These are phyloP conservation scores for Synanthedon myopaeformis DNA, from an alignment of 2,888 invertebrate species.

Conservation along the genomic window DNA sequence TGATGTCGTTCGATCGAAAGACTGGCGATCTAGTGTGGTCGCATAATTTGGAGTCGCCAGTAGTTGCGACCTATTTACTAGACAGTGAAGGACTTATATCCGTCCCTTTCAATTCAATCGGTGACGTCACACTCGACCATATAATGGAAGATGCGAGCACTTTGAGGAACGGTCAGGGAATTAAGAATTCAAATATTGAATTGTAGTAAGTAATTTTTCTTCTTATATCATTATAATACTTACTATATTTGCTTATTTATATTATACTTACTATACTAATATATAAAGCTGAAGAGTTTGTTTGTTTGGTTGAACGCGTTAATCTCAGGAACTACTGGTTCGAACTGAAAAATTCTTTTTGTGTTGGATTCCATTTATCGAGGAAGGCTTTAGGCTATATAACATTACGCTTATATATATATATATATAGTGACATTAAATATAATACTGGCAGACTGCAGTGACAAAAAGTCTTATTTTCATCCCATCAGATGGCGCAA, in stretches of 20 bases:
- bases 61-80: slow-evolving; percentile 88
- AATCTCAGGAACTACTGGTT: no score
- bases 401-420: no score
- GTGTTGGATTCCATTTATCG: no score
- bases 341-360: no score
- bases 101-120: slow-evolving; percentile 90
- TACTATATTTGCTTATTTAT: background rate
- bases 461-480: no score
- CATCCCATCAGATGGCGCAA: no score
- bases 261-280: no score
- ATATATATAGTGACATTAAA: no score
- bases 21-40: slow-evolving; percentile 90
- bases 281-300: no score
- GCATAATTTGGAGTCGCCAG: slow-evolving; percentile 86
- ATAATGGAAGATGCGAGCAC: slow-evolving; percentile 72
- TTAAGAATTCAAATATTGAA: slow-evolving; percentile 71
- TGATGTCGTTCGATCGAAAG: slow-evolving; percentile 86
- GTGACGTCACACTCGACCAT: slow-evolving; percentile 84
- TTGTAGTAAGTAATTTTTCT: slow-evolving; percentile 63
- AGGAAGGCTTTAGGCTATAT: no score
- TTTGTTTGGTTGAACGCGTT: no score
- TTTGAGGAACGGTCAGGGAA: slow-evolving; percentile 68
- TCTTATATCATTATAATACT: background rate
- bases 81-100: slow-evolving; percentile 82
- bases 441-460: no score